Evolutionary conservation across 2,113 vertebrate species (phyloP).

Genomic region (Pterocles gutturalis): DNA sequence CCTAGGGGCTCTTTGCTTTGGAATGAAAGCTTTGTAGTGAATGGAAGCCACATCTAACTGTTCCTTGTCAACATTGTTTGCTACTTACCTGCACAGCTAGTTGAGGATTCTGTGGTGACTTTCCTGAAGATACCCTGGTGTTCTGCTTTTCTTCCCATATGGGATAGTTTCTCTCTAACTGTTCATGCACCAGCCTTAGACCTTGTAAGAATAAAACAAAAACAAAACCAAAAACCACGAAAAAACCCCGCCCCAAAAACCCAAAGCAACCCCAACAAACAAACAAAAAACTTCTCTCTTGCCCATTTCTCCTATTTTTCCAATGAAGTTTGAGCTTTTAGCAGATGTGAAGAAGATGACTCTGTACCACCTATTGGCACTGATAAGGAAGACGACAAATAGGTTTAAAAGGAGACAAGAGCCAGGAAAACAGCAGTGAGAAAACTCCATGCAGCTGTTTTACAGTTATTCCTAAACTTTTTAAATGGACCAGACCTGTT

Average conservation of each 20-base stretch:
- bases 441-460: background rate
- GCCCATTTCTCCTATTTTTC: background rate
- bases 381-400: background rate
- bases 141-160: background rate
- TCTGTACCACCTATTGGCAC: background rate
- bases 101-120: background rate
- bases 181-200: background rate
- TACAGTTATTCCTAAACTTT: background rate
- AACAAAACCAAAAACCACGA: background rate
- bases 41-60: background rate
- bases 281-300: background rate
- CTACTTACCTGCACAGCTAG: background rate
- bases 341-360: background rate
- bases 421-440: background rate
- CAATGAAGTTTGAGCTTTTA: background rate
- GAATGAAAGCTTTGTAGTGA: background rate
- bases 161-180: background rate
- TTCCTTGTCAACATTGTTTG: background rate
- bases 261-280: no score
- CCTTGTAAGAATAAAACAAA: background rate
- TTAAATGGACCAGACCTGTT: background rate
- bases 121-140: background rate
- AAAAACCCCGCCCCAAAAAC: fast-evolving
- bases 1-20: background rate
- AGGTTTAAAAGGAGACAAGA: background rate